Conservation (phyloP, 2,113 vertebrate species). For the Terrapene triunguis region DNA sequence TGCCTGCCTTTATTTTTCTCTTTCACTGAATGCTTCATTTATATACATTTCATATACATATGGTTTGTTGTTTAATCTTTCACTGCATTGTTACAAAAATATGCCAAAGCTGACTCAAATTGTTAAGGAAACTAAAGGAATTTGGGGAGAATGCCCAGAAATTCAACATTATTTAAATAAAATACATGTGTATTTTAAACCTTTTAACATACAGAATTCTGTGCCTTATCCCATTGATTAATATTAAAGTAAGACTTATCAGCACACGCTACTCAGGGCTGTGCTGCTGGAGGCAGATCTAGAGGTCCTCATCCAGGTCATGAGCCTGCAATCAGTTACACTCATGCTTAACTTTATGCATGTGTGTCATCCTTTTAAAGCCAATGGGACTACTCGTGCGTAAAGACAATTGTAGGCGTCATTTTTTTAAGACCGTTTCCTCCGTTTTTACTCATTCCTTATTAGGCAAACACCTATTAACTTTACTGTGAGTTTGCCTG, state of each 20-base stretch:
- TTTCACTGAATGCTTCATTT: conserved; percentile 61
- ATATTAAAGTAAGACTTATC: conserved; percentile 75
- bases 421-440: conserved; percentile 22
- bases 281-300: conserved; percentile 70
- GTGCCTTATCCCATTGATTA: conserved; percentile 71
- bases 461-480: neutral
- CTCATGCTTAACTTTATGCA: conserved; percentile 71
- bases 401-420: conserved; percentile 59
- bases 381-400: conserved; percentile 64
- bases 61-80: conserved; percentile 76
- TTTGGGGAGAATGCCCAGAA: conserved; percentile 76
- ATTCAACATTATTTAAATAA: conserved; percentile 76
- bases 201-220: conserved; percentile 71
- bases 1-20: neutral
- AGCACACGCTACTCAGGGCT: conserved; percentile 44
- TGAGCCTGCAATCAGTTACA: conserved; percentile 76
- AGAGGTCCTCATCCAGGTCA: conserved; percentile 69
- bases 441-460: conserved; percentile 22
- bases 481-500: neutral
- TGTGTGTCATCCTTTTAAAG: conserved; percentile 73
- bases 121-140: conserved; percentile 76
- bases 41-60: conserved; percentile 69
- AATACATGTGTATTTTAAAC: conserved; percentile 77
- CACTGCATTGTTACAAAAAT: conserved; percentile 65
- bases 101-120: conserved; percentile 79